phyloP scores from a whole-genome alignment of 2,113 vertebrate genomes.

The Beaufortia kweichowensis region DNA sequence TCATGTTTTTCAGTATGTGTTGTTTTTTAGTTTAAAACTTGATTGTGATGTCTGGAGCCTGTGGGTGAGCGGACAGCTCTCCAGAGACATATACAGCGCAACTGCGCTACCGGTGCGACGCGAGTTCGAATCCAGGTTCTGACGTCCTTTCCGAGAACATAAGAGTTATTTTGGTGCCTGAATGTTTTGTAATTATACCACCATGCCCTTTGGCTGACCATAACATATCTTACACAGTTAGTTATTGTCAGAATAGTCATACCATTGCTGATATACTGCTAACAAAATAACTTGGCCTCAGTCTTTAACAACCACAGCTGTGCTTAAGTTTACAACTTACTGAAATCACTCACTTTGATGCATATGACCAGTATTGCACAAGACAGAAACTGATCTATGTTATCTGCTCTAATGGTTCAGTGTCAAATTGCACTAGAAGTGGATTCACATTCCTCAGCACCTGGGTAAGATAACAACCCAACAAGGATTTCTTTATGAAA shows the following conservation, averaged over 20 bases:
- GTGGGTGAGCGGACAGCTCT: too few species aligned
- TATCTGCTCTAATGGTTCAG: slow-evolving; percentile 1
- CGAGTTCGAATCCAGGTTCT: too few species aligned
- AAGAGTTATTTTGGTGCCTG: background rate
- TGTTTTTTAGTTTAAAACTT: slow-evolving; percentile 28
- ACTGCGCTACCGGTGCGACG: too few species aligned
- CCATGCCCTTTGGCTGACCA: background rate
- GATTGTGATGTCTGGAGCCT: slow-evolving; percentile 40
- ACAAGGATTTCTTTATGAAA: background rate
- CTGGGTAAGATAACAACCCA: background rate
- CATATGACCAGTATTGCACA: background rate
- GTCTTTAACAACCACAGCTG: too few species aligned
- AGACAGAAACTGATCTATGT: background rate
- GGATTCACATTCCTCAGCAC: background rate
- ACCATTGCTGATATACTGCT: too few species aligned
- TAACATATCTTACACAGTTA: background rate
- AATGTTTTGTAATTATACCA: background rate
- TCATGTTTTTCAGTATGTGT: background rate
- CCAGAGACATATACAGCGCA: too few species aligned
- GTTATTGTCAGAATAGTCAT: too few species aligned
- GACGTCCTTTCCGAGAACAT: background rate
- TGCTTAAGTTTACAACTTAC: background rate
- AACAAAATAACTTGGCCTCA: too few species aligned
- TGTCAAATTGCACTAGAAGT: background rate
- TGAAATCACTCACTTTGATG: background rate